Base-by-base conservation (phyloP, 1,140 invertebrate genomes). In the Drosophila pandora region DNA sequence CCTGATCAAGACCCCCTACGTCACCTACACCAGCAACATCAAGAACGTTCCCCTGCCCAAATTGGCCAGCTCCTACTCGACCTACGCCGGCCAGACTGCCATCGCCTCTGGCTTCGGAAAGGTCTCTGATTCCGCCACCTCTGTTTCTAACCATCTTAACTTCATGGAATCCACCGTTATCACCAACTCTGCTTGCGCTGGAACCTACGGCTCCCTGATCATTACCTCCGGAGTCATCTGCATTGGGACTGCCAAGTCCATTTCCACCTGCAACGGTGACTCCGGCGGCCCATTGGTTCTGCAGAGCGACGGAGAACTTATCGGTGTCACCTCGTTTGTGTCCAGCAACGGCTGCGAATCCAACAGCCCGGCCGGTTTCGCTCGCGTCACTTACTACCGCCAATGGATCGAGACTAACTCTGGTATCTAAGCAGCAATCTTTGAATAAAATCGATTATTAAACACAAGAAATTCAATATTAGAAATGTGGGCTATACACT, bases 231-330 rank as follows among this genome's bases (percentile, higher is more conserved):
- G 17, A 0, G 81, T 82, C 32, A 71, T 87, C 56, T 87, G 83
- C 71, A 53, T 85, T 60, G 70, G 67, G 37, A 82, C 77, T 1
- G 67, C 73, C 49, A 81, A 76, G 39, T 54, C 47, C n/a, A 30
- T 59, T 23, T 91, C 90, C 25, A 91, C 90, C 25, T 91, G 90
- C 82, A 77, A 80, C 53, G 94, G 94, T 59, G 94, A 94, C 90
- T 93, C 93, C 53, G 94, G 94, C 58, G 94, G 94, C 55, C 92
- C 93, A 13, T 78, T 94, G 61, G 90, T 92, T 0, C 92, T 93
- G 49, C 9, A 25, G 9, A 92, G 92, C 65, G n/a, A 41, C 5
- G 13, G 53, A 0, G 69, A 76, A 0, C 90, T 92, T 17, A 77
- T 94, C 28, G 94, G 94, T 45, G 89, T 94, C 13, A 91, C 93